These are phyloP conservation scores for Tachystola acroxantha DNA, from an alignment of 2,888 invertebrate genomes.

Conservation along the genomic window DNA sequence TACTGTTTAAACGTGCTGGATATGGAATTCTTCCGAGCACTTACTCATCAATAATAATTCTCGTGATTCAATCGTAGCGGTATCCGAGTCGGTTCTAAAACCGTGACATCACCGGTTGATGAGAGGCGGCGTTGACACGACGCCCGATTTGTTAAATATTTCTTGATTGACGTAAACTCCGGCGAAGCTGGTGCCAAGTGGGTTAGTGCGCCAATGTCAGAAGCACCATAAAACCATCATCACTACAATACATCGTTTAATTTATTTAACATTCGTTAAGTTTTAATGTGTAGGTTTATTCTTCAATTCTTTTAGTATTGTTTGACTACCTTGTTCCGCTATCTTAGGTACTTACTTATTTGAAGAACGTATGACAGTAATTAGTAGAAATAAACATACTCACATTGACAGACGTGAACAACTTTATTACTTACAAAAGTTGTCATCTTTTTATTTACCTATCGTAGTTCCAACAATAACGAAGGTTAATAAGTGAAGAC, in stretches of 20 bases:
- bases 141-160: conserved; percentile 37
- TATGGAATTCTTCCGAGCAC: conserved; percentile 26
- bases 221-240: conserved; percentile 49
- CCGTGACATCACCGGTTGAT: conserved; percentile 45
- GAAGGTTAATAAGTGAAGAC: conserved; percentile 3
- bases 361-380: too few relatives aligned
- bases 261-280: conserved; percentile 14
- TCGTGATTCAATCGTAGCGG: conserved; percentile 30
- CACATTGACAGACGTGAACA: too few relatives aligned
- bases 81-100: conserved; percentile 32
- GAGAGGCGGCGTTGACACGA: conserved; percentile 25
- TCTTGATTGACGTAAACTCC: conserved; percentile 58
- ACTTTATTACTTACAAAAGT: too few relatives aligned
- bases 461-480: not conserved
- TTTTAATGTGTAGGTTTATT: too few relatives aligned
- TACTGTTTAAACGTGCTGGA: conserved; percentile 34
- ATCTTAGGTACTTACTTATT: too few relatives aligned
- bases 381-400: too few relatives aligned
- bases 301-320: too few relatives aligned
- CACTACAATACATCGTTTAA: conserved; percentile 31
- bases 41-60: conserved; percentile 10
- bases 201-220: conserved; percentile 71
- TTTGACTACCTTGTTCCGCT: too few relatives aligned
- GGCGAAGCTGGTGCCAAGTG: conserved; percentile 54
- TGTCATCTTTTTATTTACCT: too few relatives aligned